These are phyloP conservation scores for Catamblyrhynchus diadema DNA, from an alignment of 2,797 vertebrate genomes.

Conservation along the genomic window DNA sequence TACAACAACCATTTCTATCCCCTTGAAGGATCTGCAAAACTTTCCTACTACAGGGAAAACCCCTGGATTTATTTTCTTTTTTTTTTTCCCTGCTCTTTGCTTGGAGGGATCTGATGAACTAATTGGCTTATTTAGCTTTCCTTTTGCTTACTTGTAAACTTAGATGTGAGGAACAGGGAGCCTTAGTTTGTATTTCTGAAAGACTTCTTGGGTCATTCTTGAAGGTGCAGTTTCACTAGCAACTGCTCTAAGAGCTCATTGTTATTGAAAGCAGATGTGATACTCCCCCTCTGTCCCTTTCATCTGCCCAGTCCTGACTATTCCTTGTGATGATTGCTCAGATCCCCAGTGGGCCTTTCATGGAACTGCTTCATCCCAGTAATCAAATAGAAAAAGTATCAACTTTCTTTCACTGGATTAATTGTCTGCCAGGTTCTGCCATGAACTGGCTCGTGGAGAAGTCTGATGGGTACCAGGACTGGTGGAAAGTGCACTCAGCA, in stretches of 20 bases:
- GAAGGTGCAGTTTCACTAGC: not conserved
- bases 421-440: not conserved
- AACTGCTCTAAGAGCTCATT: not conserved
- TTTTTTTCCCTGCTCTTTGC: accelerated
- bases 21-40: not conserved
- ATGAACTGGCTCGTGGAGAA: not conserved
- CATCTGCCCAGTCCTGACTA: not conserved
- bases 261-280: not conserved
- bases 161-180: not conserved
- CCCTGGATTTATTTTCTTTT: not conserved
- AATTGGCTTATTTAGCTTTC: not conserved
- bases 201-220: not conserved
- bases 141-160: not conserved
- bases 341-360: not conserved
- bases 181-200: not conserved
- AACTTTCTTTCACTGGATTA: not conserved
- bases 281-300: not conserved
- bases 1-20: not conserved
- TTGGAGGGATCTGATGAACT: not conserved
- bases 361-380: not conserved
- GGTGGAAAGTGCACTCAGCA: not conserved
- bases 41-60: not conserved
- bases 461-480: not conserved
- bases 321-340: not conserved
- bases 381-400: not conserved